Percentiles rank a stretch among this genome's conserved stretches.
phyloP scores from a whole-genome alignment of 2,888 invertebrate species.

The Kryphioiulus occultus region DNA sequence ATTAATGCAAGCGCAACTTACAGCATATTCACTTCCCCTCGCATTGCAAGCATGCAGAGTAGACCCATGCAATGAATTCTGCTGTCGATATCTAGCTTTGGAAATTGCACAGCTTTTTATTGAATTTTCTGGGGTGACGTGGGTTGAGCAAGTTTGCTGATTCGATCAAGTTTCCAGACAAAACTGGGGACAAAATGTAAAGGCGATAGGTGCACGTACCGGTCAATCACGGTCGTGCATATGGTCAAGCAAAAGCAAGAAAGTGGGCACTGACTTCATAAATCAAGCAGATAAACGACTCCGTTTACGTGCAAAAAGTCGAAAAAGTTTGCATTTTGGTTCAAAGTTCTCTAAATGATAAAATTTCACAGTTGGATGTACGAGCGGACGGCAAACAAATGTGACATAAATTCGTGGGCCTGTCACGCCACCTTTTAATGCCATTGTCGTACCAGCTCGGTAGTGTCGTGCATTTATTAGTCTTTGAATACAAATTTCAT shows the following conservation, averaged over 20 bases:
- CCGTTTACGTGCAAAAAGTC: not conserved
- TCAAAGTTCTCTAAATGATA: slow-evolving; percentile 26
- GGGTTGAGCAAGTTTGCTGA: not conserved
- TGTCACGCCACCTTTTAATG: slow-evolving; percentile 17
- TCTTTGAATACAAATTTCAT: no score
- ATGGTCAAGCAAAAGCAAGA: not conserved
- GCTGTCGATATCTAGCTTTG: not conserved
- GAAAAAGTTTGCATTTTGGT: not conserved
- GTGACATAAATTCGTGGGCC: not conserved
- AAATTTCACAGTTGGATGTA: not conserved
- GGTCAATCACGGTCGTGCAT: slow-evolving; percentile 20
- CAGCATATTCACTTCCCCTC: not conserved
- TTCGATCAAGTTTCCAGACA: slow-evolving; percentile 11
- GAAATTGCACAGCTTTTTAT: not conserved
- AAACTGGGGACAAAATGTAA: not conserved
- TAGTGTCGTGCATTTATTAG: no score
- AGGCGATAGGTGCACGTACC: not conserved
- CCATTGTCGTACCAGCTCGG: not conserved
- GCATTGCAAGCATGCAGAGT: not conserved
- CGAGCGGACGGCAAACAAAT: not conserved
- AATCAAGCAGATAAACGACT: not conserved
- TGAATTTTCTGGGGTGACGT: not conserved
- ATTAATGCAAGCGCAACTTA: not conserved
- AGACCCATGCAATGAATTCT: not conserved
- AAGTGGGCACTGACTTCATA: slow-evolving; percentile 20